These are phyloP conservation scores for Amiota minor DNA, from an alignment of 2,888 invertebrate species.

Conservation along the genomic window DNA sequence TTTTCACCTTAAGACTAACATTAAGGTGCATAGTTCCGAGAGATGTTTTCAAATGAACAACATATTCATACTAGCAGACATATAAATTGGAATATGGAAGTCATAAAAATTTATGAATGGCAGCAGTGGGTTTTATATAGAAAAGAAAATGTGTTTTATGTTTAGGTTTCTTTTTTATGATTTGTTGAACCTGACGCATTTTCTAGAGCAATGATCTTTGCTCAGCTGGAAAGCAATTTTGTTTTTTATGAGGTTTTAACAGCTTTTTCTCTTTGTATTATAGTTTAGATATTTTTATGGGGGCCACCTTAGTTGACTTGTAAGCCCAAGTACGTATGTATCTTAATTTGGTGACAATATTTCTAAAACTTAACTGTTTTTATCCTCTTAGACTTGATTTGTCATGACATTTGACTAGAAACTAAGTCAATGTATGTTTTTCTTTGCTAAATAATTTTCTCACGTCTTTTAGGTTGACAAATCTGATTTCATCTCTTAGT, in stretches of 20 bases:
- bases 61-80: too few relatives aligned
- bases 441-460: neutral
- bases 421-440: neutral
- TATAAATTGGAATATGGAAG: neutral
- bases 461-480: neutral
- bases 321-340: neutral
- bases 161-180: neutral
- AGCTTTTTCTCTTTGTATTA: neutral
- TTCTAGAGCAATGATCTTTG: constrained; percentile 16
- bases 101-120: constrained; percentile 6
- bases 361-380: neutral
- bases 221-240: constrained; percentile 3
- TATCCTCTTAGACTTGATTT: neutral
- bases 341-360: constrained; percentile 1
- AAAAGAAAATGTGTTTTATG: neutral
- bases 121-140: neutral
- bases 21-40: constrained; percentile 12
- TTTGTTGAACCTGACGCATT: constrained; percentile 3
- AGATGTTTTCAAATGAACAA: neutral
- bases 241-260: constrained; percentile 17
- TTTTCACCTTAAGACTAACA: constrained; percentile 8
- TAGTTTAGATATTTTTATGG: neutral
- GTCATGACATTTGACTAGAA: neutral
- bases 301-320: constrained; percentile 10
- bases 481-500: neutral